A percentile compares a stretch with the other conserved stretches of the same genome.
These are phyloP conservation scores for Orthonychiurus folsomi DNA, from an alignment of 2,888 invertebrate genomes.

Conservation along the genomic window DNA sequence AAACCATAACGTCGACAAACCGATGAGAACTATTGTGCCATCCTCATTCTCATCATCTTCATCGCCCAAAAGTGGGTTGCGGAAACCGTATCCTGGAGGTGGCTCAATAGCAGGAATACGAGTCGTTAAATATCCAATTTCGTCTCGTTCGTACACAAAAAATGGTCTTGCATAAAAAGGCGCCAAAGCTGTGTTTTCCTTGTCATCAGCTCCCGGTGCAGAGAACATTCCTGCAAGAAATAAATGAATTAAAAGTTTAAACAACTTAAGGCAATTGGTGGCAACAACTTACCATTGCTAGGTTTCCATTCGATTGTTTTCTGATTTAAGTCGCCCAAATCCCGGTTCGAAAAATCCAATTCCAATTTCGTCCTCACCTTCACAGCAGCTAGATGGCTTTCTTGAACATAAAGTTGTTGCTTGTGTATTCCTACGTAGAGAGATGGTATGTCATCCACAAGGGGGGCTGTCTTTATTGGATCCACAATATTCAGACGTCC, in stretches of 20 bases:
- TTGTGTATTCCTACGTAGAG: constrained; percentile 79
- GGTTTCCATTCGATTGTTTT: constrained; percentile 31
- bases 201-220: constrained; percentile 7
- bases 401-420: constrained; percentile 50
- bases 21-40: constrained; percentile 57
- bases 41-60: constrained; percentile 39
- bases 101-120: constrained; percentile 2
- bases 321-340: constrained; percentile 15
- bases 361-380: constrained; percentile 23
- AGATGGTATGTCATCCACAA: constrained; percentile 50
- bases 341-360: constrained; percentile 11
- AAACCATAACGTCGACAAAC: constrained; percentile 65
- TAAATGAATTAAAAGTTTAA: neutral
- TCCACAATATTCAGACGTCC: constrained; percentile 61
- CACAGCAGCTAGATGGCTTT: constrained; percentile 30
- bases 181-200: constrained; percentile 15
- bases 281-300: neutral
- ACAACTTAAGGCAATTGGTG: neutral
- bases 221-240: too few relatives aligned
- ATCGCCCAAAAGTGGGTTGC: constrained; percentile 44
- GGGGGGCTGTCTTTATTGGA: constrained; percentile 52
- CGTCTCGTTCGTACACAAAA: constrained; percentile 52
- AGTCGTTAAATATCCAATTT: constrained; percentile 17
- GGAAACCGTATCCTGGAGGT: neutral
- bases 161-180: constrained; percentile 12